These are phyloP conservation scores for Gobius niger DNA, from an alignment of 2,113 vertebrate genomes.

Conservation along the genomic window DNA sequence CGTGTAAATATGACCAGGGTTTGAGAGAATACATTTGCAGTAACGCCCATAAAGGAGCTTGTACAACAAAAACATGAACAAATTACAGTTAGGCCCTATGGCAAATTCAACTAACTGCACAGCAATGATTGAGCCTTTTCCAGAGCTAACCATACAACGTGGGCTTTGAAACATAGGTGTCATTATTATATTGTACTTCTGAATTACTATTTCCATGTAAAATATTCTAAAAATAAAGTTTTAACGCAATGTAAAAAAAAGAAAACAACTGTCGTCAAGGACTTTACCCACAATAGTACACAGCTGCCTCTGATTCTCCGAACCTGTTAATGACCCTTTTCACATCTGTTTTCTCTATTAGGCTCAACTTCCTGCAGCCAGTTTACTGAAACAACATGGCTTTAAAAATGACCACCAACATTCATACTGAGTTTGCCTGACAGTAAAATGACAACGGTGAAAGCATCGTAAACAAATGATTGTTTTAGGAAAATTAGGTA, in stretches of 20 bases:
- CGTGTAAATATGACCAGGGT: not conserved
- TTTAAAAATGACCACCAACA: constrained; percentile 11
- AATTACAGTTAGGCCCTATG: no score
- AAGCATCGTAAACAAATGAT: not conserved
- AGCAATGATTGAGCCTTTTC: no score
- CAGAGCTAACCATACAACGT: no score
- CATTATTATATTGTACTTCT: no score
- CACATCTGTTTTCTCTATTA: constrained; percentile 50
- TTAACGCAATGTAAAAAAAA: not conserved
- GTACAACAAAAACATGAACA: no score
- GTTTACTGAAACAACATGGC: constrained; percentile 24
- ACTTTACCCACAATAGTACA: constrained; percentile 2
- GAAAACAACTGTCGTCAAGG: constrained; percentile 10
- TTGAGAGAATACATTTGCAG: no score
- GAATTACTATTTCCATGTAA: no score
- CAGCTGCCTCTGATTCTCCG: constrained; percentile 30
- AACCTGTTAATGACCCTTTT: constrained; percentile 18
- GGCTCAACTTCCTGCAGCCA: constrained; percentile 33
- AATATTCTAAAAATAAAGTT: no score
- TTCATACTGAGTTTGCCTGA: not conserved
- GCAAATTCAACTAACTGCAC: no score
- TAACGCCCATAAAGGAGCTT: no score
- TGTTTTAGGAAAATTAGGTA: no score
- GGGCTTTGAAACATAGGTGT: no score
- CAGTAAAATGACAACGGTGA: not conserved